phyloP scores from a whole-genome alignment of 2,888 invertebrate species.

The Spilarctia lutea region DNA sequence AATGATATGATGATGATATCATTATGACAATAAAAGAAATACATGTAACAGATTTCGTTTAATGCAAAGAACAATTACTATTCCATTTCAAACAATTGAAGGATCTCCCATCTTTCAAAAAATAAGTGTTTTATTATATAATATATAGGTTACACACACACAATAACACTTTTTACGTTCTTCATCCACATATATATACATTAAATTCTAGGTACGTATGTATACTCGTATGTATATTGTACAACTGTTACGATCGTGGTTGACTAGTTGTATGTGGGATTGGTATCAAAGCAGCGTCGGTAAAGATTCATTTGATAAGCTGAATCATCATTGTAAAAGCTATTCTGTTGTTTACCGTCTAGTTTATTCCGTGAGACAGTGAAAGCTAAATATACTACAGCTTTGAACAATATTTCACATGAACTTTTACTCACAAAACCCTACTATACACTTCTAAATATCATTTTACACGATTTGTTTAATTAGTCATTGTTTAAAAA shows the following conservation, averaged over 20 bases:
- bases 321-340: constrained; percentile 50
- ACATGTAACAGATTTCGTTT: no score
- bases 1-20: not conserved
- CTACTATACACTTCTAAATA: constrained; percentile 53
- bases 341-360: constrained; percentile 37
- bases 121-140: no score
- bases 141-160: constrained; percentile 8
- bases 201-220: not conserved
- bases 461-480: constrained; percentile 43
- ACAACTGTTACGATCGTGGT: not conserved
- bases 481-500: constrained; percentile 47
- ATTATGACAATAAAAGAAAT: not conserved
- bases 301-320: constrained; percentile 48
- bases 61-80: no score
- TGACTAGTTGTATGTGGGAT: constrained; percentile 25
- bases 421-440: constrained; percentile 63
- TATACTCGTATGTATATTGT: not conserved
- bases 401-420: constrained; percentile 72
- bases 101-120: no score
- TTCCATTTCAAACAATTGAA: no score
- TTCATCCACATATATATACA: not conserved
- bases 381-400: constrained; percentile 69
- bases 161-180: constrained; percentile 5
- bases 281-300: constrained; percentile 29
- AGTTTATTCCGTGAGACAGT: constrained; percentile 70